phyloP scores from a whole-genome alignment of 2,797 vertebrate genomes.

The Ibycter americanus region DNA sequence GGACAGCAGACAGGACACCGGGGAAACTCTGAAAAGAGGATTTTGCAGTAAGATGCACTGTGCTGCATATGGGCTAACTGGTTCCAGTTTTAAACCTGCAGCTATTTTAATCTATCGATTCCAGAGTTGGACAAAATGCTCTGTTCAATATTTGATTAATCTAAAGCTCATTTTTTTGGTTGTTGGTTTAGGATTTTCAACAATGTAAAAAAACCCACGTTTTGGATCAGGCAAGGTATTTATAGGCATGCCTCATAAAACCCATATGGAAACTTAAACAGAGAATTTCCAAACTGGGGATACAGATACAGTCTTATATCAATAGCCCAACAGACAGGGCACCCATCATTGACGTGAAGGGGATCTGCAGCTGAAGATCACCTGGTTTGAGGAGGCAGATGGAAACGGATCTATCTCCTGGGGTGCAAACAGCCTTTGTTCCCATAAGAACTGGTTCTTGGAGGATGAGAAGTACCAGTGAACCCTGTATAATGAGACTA shows the following conservation, averaged over 20 bases:
- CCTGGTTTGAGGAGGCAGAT: not conserved
- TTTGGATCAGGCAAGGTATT: not conserved
- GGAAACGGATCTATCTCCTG: not conserved
- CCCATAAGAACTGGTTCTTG: not conserved
- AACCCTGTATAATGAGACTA: too few species aligned
- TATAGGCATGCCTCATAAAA: not conserved
- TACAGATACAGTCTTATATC: too few species aligned
- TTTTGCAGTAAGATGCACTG: too few species aligned
- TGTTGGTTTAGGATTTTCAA: not conserved
- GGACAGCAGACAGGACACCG: not conserved
- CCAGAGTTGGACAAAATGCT: not conserved
- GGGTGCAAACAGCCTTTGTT: not conserved
- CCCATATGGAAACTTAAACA: not conserved
- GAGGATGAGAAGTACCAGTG: not conserved
- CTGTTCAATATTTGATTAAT: not conserved
- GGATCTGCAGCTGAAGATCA: not conserved
- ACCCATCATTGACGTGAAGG: too few species aligned
- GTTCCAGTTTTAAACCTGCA: not conserved
- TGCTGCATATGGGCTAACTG: too few species aligned
- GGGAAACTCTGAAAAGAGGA: not conserved
- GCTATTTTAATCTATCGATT: not conserved
- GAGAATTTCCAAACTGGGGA: not conserved
- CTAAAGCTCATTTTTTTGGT: not conserved
- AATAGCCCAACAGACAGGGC: not conserved
- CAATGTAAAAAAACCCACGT: not conserved